Base-by-base conservation (phyloP, 2,888 invertebrate genomes). In the Tromatobia lineatoria region DNA sequence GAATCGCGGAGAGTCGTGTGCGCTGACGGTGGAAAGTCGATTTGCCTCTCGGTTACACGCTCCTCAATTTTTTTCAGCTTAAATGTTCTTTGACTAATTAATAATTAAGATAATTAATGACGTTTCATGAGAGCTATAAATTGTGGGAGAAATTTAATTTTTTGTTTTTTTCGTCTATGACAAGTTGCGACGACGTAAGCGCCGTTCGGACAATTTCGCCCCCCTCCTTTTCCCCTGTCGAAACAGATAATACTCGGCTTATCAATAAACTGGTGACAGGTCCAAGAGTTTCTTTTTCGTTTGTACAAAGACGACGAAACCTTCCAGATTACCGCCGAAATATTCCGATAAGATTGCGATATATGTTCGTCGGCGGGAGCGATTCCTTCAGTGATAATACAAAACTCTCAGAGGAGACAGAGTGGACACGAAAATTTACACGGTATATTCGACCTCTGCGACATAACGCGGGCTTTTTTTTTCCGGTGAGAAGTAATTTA, bases 331-430 rank as follows among this genome's bases (percentile, higher is more conserved):
- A 84, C 38, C 71, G 73, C 71, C 77, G 74, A 80, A 38, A 80
- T 74, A 61, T 80, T 81, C 23, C 77, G 83, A 83, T 83, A 80
- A 83, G 80, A 77, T 83, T 80, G 69, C 59, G 25, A 45, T 52
- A 61, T 64, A 47, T 38, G 20, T n/a, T 25, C 45, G 73, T 61
- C 45, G 76, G 6, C 76, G 20, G 18, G 20, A 34, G 42, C 66
- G 82, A 82, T 82, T 59, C 71, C 57, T 29, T 54, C 23, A 50
- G 66, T 38, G 76, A 80, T 82, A 82, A 77, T 47, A 38, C n/a
- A 64, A 64, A 64, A 64, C 38, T 64, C 64, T 64, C 64, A 18
- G 10, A 20, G 64, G 13, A n/a, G 64, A 64, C 61, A 34, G 38
- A 64, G 64, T 18, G 42, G 64, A 64, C 38, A 11, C 64, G 38